Evolutionary conservation across 2,113 vertebrate genomes (phyloP).

Genomic region (Corynorhinus townsendii): DNA sequence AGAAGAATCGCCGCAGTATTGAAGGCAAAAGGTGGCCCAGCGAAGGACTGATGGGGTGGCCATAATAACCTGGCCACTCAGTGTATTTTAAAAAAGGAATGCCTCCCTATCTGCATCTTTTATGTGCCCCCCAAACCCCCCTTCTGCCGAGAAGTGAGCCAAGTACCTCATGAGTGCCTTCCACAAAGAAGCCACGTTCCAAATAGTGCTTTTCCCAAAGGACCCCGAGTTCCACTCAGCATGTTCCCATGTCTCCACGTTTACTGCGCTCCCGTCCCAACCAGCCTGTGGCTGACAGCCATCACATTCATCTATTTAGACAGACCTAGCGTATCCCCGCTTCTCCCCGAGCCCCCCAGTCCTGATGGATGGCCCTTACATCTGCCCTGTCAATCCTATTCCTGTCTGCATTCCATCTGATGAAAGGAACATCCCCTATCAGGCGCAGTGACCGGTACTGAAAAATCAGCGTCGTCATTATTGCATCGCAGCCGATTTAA

Average conservation of each 20-base stretch:
- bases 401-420: neutral
- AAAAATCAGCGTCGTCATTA: neutral
- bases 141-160: neutral
- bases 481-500: neutral
- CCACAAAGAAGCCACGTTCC: neutral
- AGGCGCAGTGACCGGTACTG: neutral
- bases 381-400: neutral
- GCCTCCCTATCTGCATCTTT: neutral
- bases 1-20: no score
- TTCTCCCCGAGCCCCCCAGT: neutral
- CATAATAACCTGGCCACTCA: no score
- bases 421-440: neutral
- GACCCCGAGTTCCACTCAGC: neutral
- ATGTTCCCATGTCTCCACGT: fast-evolving
- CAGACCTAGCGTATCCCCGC: neutral
- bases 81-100: no score
- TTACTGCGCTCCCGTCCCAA: neutral
- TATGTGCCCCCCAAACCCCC: fast-evolving
- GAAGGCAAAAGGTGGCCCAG: no score
- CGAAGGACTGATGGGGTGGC: no score
- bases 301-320: neutral
- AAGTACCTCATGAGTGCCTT: neutral
- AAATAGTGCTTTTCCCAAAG: neutral
- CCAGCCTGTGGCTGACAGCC: neutral
- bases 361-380: neutral